Evolutionary conservation across 2,113 vertebrate species (phyloP).

Genomic region (Oxygymnocypris stewartii): DNA sequence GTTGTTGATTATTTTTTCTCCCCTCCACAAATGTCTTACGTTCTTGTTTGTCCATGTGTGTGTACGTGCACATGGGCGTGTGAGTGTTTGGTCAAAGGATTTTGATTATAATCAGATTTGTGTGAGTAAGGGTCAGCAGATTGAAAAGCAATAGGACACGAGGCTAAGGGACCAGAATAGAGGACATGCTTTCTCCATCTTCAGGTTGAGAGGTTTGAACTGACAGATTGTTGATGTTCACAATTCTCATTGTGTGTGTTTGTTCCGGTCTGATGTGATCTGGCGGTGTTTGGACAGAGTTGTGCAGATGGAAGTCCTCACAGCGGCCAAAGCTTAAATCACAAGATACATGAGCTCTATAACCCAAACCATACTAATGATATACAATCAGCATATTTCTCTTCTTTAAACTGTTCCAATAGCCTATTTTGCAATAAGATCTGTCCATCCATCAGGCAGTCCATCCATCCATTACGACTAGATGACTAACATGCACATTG

Average conservation of each 20-base stretch:
- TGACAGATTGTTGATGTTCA: not conserved
- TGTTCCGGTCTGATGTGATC: conserved; percentile 4
- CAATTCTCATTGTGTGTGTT: conserved; percentile 21
- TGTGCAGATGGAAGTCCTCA: not conserved
- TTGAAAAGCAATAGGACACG: conserved; percentile 26
- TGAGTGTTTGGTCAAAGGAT: conserved; percentile 34
- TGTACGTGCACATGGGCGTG: conserved; percentile 12
- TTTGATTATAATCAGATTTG: conserved; percentile 57
- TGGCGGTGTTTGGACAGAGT: conserved; percentile 3
- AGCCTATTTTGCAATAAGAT: not conserved
- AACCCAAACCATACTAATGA: not conserved
- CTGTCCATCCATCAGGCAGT: not conserved
- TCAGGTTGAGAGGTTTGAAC: not conserved
- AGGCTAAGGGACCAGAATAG: not conserved
- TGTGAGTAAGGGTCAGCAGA: conserved; percentile 44
- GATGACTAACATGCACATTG: not conserved
- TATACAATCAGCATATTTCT: not conserved
- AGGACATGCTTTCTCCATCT: not conserved
- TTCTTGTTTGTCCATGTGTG: conserved; percentile 10
- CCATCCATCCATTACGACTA: not conserved
- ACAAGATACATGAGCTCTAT: not conserved
- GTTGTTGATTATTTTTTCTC: not conserved
- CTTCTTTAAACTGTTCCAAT: not conserved
- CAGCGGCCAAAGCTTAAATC: not conserved
- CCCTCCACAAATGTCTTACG: not conserved